These are phyloP conservation scores for Dolomedes plantarius DNA, from an alignment of 2,888 invertebrate species.

Conservation along the genomic window DNA sequence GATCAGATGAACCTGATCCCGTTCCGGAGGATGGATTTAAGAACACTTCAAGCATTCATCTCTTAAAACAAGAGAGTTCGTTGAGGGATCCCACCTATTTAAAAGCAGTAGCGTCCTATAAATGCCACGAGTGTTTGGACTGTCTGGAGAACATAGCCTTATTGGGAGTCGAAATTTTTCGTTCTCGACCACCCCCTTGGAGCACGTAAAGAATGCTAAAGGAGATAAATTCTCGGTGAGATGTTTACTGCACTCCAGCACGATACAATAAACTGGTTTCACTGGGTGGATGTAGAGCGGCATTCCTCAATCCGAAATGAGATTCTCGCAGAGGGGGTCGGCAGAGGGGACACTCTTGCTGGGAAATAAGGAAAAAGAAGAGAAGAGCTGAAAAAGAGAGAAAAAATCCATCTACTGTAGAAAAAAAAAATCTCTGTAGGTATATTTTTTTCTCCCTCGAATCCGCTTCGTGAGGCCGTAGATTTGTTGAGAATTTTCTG, in stretches of 20 bases:
- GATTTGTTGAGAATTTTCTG: neutral
- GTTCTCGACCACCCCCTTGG: neutral
- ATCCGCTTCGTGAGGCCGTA: neutral
- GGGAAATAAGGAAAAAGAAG: too few species aligned
- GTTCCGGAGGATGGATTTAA: too few species aligned
- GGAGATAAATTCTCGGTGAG: constrained; percentile 39
- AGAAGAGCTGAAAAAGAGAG: neutral
- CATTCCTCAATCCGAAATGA: constrained; percentile 31
- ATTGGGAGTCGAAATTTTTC: too few species aligned
- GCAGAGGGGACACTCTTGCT: neutral
- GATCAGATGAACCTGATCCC: too few species aligned
- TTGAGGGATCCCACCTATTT: too few species aligned
- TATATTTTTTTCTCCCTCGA: neutral
- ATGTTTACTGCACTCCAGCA: constrained; percentile 38
- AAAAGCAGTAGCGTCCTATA: too few species aligned
- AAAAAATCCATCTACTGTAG: neutral
- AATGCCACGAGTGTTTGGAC: too few species aligned
- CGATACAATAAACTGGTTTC: constrained; percentile 51
- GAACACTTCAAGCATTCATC: too few species aligned
- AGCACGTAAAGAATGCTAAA: constrained; percentile 24
- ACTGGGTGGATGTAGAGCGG: constrained; percentile 11
- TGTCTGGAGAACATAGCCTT: too few species aligned
- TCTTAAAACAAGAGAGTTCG: too few species aligned
- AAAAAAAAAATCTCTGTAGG: too few species aligned
- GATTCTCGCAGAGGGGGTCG: neutral